Evolutionary conservation across 2,888 invertebrate genomes (phyloP).

Genomic region (Tipula unca): DNA sequence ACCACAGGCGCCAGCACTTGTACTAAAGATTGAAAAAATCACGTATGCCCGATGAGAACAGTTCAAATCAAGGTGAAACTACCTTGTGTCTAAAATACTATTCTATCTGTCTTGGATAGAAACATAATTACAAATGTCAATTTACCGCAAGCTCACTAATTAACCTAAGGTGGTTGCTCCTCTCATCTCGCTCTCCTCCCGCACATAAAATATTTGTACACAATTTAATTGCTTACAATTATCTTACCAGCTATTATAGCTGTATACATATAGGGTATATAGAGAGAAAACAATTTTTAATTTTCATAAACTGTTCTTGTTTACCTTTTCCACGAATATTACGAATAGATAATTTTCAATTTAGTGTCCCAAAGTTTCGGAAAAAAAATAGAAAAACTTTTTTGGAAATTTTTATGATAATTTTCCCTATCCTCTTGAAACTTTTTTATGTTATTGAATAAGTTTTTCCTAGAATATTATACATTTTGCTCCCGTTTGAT

Average conservation of each 20-base stretch:
- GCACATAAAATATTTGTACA: neutral
- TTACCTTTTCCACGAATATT: neutral
- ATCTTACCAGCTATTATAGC: neutral
- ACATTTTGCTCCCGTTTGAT: neutral
- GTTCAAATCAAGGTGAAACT: no score
- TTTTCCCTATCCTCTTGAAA: neutral
- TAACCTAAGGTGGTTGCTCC: no score
- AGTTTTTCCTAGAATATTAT: neutral
- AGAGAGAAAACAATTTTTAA: neutral
- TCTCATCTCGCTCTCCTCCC: neutral
- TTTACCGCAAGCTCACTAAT: no score
- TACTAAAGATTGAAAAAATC: no score
- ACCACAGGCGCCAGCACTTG: no score
- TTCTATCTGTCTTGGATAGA: no score
- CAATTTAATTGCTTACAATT: neutral
- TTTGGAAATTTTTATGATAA: neutral
- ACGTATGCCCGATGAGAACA: no score
- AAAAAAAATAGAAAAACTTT: neutral
- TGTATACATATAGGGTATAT: neutral
- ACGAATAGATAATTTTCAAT: slow-evolving; percentile 1
- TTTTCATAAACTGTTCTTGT: neutral
- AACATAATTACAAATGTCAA: no score
- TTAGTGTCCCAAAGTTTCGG: neutral
- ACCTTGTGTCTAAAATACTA: no score
- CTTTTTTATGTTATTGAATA: neutral